These are phyloP conservation scores for Andrena dorsata DNA, from an alignment of 2,888 invertebrate species.

Conservation along the genomic window DNA sequence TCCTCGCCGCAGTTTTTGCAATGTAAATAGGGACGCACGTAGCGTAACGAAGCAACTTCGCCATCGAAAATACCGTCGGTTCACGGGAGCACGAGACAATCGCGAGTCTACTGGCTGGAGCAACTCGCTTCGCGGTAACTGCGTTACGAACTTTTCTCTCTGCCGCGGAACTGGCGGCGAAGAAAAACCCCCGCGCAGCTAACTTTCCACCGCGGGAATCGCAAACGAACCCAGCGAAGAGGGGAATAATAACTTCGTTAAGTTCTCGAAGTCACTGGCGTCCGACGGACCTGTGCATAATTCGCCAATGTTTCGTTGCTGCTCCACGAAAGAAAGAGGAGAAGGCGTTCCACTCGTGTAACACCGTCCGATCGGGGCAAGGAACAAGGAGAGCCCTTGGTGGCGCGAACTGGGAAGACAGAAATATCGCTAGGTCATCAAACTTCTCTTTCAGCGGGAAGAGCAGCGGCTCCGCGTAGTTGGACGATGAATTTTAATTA, in stretches of 20 bases:
- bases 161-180: conserved; percentile 5
- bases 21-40: conserved; percentile 12
- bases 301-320: conserved; percentile 11
- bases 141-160: conserved; percentile 50
- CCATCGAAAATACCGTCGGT: conserved; percentile 36
- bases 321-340: neutral
- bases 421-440: conserved; percentile 51
- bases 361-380: conserved; percentile 15
- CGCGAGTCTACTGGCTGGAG: conserved; percentile 14
- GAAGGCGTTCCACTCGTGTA: conserved; percentile 12
- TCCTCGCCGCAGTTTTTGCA: conserved; percentile 2
- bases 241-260: conserved; percentile 59
- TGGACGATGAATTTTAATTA: conserved; percentile 78
- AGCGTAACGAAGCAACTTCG: conserved; percentile 12
- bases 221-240: conserved; percentile 39
- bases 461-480: conserved; percentile 13
- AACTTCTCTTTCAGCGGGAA: conserved; percentile 43
- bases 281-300: conserved; percentile 31
- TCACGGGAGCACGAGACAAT: neutral
- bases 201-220: conserved; percentile 40
- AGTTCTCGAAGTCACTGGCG: conserved; percentile 41
- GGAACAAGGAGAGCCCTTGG: conserved; percentile 34
- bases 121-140: conserved; percentile 44
- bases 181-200: conserved; percentile 16
- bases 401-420: conserved; percentile 9